Conservation (phyloP, 2,888 invertebrate species). For the Rosalia funebris region DNA sequence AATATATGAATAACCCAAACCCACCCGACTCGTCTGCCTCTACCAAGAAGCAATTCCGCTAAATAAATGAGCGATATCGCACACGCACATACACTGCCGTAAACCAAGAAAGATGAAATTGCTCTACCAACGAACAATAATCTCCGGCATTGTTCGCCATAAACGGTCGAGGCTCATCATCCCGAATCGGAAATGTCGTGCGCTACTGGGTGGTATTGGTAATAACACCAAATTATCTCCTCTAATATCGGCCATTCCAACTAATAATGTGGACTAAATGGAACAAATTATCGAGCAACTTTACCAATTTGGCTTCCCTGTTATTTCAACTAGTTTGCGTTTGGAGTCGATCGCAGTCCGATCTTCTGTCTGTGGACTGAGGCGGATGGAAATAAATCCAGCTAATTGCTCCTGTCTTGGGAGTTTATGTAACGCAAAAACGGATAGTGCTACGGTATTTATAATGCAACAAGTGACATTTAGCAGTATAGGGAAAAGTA, state of each 20-base stretch:
- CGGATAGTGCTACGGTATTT: background rate
- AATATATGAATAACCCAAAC: too few species aligned
- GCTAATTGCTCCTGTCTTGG: conserved; percentile 23
- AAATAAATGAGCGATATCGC: conserved; percentile 21
- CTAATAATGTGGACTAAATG: conserved; percentile 56
- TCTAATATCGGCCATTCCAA: conserved; percentile 55
- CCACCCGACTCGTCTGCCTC: too few species aligned
- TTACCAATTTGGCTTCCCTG: conserved; percentile 53
- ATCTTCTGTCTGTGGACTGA: conserved; percentile 32
- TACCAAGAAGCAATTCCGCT: background rate
- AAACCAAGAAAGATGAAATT: conserved; percentile 18
- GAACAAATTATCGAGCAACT: conserved; percentile 54
- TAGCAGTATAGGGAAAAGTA: too few species aligned
- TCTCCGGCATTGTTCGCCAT: conserved; percentile 40
- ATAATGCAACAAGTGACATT: too few species aligned
- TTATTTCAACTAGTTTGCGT: conserved; percentile 47
- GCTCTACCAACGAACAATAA: conserved; percentile 17
- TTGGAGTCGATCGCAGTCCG: conserved; percentile 41
- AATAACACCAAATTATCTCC: conserved; percentile 56
- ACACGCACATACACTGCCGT: conserved; percentile 4
- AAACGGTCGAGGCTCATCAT: conserved; percentile 44
- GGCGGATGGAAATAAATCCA: conserved; percentile 11
- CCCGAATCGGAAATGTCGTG: conserved; percentile 54
- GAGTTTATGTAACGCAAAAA: background rate
- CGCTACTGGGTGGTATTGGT: conserved; percentile 60